Evolutionary conservation across 2,113 vertebrate species (phyloP).

Genomic region (Pleuronectes platessa): DNA sequence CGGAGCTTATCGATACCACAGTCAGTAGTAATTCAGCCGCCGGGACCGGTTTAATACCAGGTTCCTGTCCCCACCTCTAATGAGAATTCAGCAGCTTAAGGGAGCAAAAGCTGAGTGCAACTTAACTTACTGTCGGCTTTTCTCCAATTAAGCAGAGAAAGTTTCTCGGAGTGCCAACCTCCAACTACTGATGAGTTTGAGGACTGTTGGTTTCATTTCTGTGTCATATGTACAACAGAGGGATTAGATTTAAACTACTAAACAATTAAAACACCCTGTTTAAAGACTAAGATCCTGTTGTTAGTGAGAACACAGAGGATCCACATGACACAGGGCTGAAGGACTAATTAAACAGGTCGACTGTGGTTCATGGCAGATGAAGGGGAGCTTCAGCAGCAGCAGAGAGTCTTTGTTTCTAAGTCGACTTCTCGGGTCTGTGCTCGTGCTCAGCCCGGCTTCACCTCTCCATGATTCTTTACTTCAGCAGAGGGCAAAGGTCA

Average conservation of each 20-base stretch:
- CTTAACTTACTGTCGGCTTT: not conserved
- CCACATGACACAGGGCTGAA: not conserved
- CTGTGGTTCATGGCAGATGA: not conserved
- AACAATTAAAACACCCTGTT: not conserved
- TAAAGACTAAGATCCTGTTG: not conserved
- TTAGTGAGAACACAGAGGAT: not conserved
- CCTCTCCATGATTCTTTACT: not conserved
- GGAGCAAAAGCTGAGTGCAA: not conserved
- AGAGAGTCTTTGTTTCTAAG: not conserved
- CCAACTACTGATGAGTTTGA: not conserved
- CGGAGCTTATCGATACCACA: not conserved
- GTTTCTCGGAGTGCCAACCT: not conserved
- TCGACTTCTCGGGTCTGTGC: not conserved
- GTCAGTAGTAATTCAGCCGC: not conserved
- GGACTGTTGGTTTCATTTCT: not conserved
- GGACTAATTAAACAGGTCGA: not conserved
- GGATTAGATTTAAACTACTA: not conserved
- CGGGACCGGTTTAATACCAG: not conserved
- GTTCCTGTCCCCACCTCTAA: not conserved
- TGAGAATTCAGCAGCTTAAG: not conserved
- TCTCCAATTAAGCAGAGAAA: not conserved
- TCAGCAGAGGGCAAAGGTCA: conserved; percentile 34
- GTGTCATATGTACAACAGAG: not conserved
- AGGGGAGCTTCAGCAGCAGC: not conserved
- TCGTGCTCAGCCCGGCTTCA: conserved; percentile 4